Evolutionary conservation across 2,888 invertebrate genomes (phyloP), one percentile per base, ranked within the genome.

Genomic region (Scaptomyza polygonia): DNA sequence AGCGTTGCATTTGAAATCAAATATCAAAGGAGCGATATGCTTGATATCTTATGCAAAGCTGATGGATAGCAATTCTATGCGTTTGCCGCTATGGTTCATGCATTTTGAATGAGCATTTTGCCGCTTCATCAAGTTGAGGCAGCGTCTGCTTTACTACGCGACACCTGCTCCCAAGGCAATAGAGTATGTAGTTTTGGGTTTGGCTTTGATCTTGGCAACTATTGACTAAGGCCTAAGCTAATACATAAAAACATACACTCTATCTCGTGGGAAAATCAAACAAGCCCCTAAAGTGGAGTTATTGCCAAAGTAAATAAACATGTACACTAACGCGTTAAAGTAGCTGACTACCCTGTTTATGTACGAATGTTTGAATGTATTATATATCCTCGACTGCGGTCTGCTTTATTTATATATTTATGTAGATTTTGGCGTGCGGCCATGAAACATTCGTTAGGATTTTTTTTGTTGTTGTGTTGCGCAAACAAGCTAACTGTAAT

Each of bases 161-260:
- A 40, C 79, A 67, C 62, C 65, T 66, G 66, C 45, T 62, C 40
- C 44, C 44, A 42, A 42, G 61, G 36, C 56, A 70, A 65, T 63
- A 56, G 57, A 57, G 52, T 64, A 65, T 36, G 39, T 39, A 39
- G 39, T 39, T 68, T 81, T 59, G 57, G 27, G 16, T 16, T 47
- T 58, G 56, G 14, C 84, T 82, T 86, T 86, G 82, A 82, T 82
- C 79, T 84, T 65, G 54, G 66, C 65, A 57, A 84, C 67, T 84
- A 84, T 86, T 82, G 84, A 86, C 86, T 67, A 71, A 74, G 71
- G 63, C 76, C 78, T 66, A 67, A 67, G 43, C 51, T 86, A 83
- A 83, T 69, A 83, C 34, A 9, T 29, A 9, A 1, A 27, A 25
- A 36, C 16, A 16, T 36, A 14, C 36, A 36, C 7, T 7, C 57